Percentiles rank a stretch among this genome's conserved stretches.
phyloP scores from a whole-genome alignment of 1,140 invertebrate species.

The Diorhabda carinulata region DNA sequence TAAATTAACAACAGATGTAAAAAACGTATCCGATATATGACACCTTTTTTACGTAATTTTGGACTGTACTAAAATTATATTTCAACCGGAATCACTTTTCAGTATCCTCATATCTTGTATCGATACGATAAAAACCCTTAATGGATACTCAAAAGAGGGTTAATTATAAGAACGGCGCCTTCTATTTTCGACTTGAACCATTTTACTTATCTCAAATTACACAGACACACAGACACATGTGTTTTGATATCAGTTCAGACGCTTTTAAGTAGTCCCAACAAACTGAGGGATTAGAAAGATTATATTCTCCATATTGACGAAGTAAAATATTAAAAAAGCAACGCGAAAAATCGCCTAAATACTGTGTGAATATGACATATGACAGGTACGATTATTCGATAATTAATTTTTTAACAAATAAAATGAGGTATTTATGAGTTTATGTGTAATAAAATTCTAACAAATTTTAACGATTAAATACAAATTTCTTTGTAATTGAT shows the following conservation, averaged over 20 bases:
- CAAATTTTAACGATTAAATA: too few relatives aligned
- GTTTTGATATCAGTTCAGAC: constrained; percentile 1
- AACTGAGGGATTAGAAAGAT: not conserved
- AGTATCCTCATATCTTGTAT: constrained; percentile 13
- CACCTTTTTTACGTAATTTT: not conserved
- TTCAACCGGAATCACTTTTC: constrained; percentile 8
- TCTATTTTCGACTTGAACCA: constrained; percentile 14
- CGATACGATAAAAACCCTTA: constrained; percentile 7
- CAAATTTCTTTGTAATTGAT: too few relatives aligned
- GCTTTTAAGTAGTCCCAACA: not conserved
- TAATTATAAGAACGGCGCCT: constrained; percentile 20
- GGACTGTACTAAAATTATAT: not conserved
- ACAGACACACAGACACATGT: constrained; percentile 15
- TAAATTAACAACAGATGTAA: too few relatives aligned
- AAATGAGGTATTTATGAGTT: too few relatives aligned
- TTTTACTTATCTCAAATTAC: constrained; percentile 21
- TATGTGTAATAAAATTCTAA: too few relatives aligned
- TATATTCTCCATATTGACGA: not conserved
- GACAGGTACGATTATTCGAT: too few relatives aligned
- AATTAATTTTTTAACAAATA: too few relatives aligned
- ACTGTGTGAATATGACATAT: too few relatives aligned
- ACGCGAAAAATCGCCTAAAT: too few relatives aligned
- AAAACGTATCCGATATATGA: too few relatives aligned
- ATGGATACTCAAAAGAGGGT: constrained; percentile 11
- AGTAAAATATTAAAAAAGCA: not conserved